Conservation (phyloP, 2,888 invertebrate species). For the Auanema sp. region DNA sequence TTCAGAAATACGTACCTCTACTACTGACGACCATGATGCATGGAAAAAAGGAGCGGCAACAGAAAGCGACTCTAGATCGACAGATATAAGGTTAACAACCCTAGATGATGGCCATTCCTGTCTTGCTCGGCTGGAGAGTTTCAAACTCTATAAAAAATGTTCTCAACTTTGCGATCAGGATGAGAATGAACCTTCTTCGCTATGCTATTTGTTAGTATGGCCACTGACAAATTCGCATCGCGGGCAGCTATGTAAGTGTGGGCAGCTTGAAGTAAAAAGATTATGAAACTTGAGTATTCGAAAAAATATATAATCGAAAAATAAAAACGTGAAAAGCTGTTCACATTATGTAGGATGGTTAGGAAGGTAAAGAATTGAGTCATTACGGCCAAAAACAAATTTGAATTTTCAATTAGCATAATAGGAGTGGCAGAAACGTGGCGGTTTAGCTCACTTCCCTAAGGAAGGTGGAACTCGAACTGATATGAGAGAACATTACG, state of each 20-base stretch:
- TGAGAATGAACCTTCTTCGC: conserved; percentile 26
- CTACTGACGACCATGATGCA: conserved; percentile 27
- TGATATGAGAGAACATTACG: background rate
- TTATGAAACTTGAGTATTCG: background rate
- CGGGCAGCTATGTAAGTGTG: conserved; percentile 29
- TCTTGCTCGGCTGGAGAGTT: conserved; percentile 19
- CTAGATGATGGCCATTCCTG: conserved; percentile 24
- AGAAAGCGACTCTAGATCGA: conserved; percentile 33
- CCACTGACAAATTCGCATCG: conserved; percentile 26
- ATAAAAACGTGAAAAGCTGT: background rate
- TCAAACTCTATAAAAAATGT: conserved; percentile 9
- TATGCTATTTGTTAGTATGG: conserved; percentile 28
- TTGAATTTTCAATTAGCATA: no score
- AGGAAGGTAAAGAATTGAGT: no score
- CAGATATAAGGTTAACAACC: conserved; percentile 33
- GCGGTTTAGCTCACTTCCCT: no score
- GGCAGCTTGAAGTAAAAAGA: conserved; percentile 19
- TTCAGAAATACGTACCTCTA: conserved; percentile 29
- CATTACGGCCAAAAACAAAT: background rate
- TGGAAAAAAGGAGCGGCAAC: conserved; percentile 27
- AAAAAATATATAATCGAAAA: background rate
- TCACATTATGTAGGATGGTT: no score
- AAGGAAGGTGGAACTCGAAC: no score
- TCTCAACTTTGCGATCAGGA: background rate
- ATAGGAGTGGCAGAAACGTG: no score